phyloP scores from a whole-genome alignment of 2,888 invertebrate genomes.

The Tenthredo amoena region DNA sequence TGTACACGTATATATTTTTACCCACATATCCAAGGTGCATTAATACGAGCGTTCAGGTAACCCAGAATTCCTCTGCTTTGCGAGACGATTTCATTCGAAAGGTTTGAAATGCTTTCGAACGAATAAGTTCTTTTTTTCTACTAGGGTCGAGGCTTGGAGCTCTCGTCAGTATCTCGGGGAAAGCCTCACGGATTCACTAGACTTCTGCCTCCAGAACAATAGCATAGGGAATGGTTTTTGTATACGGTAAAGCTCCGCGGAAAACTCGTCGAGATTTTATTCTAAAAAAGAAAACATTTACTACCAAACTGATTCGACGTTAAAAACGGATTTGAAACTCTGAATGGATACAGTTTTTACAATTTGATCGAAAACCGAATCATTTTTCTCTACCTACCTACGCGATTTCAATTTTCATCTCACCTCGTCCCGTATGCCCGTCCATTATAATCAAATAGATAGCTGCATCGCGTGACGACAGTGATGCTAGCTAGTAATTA shows the following conservation, averaged over 20 bases:
- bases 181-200: slow-evolving; percentile 22
- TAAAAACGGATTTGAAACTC: background rate
- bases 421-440: background rate
- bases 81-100: slow-evolving; percentile 44
- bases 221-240: slow-evolving; percentile 12
- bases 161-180: background rate
- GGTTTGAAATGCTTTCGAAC: slow-evolving; percentile 41
- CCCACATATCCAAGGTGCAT: background rate
- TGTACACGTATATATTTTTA: background rate
- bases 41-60: slow-evolving; percentile 6
- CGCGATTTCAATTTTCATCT: slow-evolving; percentile 5
- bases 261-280: background rate
- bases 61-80: slow-evolving; percentile 14
- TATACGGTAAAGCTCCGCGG: background rate
- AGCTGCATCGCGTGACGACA: slow-evolving; percentile 4
- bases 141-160: background rate
- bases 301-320: background rate
- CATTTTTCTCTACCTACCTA: background rate
- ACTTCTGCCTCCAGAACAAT: background rate
- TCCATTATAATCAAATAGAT: background rate
- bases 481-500: slow-evolving; percentile 19
- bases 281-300: background rate
- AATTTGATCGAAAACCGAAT: background rate
- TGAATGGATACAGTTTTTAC: background rate
- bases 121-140: slow-evolving; percentile 8